Percentiles rank a stretch among this genome's conserved stretches.
Evolutionary conservation across 2,113 vertebrate genomes (phyloP).

Genomic region (rat (Rattus norvegicus)): DNA sequence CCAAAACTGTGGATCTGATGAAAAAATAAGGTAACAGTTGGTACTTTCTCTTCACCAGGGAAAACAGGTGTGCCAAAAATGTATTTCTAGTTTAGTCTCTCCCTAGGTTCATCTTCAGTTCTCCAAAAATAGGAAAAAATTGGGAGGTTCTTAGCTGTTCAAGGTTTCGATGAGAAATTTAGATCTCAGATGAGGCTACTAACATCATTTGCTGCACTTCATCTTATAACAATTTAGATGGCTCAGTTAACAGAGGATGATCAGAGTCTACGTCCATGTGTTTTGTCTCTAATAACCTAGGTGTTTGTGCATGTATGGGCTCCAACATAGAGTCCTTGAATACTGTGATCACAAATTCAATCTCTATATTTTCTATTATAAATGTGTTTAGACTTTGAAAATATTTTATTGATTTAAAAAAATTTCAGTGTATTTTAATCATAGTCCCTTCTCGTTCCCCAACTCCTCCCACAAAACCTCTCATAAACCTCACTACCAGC

Average conservation of each 20-base stretch:
- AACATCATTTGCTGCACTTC: slow-evolving; percentile 41
- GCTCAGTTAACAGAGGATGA: slow-evolving; percentile 43
- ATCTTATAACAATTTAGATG: slow-evolving; percentile 13
- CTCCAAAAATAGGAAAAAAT: slow-evolving; percentile 3
- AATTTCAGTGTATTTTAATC: not conserved
- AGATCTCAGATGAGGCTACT: slow-evolving; percentile 58
- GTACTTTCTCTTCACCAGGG: not conserved
- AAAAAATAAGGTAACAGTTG: slow-evolving; percentile 18
- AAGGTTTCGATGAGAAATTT: slow-evolving; percentile 68
- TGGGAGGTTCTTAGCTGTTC: slow-evolving; percentile 64
- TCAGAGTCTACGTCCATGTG: not conserved
- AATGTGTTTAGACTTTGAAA: slow-evolving; percentile 22
- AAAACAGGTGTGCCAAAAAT: slow-evolving; percentile 45
- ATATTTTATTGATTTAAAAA: not conserved
- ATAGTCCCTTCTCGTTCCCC: not conserved
- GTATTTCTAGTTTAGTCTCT: slow-evolving; percentile 47
- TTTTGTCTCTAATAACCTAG: slow-evolving; percentile 15
- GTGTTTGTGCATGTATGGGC: slow-evolving; percentile 25
- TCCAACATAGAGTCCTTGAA: slow-evolving; percentile 6
- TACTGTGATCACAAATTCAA: slow-evolving; percentile 4
- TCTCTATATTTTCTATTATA: not conserved
- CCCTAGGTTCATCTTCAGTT: not conserved
- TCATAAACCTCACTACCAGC: not conserved
- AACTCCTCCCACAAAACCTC: not conserved
- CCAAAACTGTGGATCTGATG: not conserved